These are phyloP conservation scores for human DNA, from an alignment of 2,113 vertebrate genomes.

Conservation along the genomic window GRCh38 chr17:6147501-6148000, in stretches of 20 bases:
- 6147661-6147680: too few relatives aligned
- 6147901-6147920: background rate
- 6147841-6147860: background rate
- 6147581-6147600: background rate
- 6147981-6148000: background rate
- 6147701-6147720: background rate
- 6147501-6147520: slow-evolving; percentile 30
- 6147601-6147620: background rate
- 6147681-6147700: background rate
- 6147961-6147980: background rate
- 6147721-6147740: accelerated
- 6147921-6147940: background rate
- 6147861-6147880: background rate
- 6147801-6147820: background rate
- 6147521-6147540: background rate
- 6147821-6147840: background rate
- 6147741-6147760: background rate
- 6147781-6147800: background rate
- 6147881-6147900: background rate
- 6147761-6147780: background rate
- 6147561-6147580: background rate
- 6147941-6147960: background rate
- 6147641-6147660: too few relatives aligned
- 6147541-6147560: background rate
- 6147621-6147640: background rate